phyloP scores from a whole-genome alignment of 2,797 vertebrate genomes.

The Chelonia mydas region DNA sequence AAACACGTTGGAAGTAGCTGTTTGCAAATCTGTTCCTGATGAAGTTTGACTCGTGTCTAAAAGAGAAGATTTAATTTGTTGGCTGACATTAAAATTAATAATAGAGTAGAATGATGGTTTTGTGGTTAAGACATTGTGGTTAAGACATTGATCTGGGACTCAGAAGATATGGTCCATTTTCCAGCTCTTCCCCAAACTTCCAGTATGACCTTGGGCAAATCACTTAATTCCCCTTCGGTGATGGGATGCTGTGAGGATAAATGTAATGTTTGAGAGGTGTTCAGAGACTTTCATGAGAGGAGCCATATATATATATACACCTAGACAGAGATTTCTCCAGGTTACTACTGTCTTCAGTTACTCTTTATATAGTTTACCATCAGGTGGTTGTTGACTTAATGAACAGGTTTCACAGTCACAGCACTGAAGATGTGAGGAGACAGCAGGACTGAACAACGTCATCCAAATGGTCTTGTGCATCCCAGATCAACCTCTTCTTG shows the following conservation, averaged over 20 bases:
- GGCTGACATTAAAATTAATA: background rate
- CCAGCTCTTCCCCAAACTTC: background rate
- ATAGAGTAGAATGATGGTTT: background rate
- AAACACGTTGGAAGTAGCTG: background rate
- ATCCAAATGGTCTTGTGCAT: background rate
- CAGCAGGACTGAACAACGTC: background rate
- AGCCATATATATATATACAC: background rate
- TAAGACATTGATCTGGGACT: background rate
- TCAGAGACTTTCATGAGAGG: background rate
- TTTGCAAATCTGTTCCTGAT: background rate
- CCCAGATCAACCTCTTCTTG: rapidly evolving
- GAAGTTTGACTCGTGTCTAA: background rate
- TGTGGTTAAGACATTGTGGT: background rate
- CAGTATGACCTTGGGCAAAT: background rate
- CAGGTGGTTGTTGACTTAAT: background rate
- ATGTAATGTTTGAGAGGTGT: background rate
- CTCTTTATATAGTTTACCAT: background rate
- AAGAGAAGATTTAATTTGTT: background rate
- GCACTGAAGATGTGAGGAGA: background rate
- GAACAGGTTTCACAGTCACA: background rate
- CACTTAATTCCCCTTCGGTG: background rate
- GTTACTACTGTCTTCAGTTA: background rate
- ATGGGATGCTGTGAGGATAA: background rate
- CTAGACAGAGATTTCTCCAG: background rate
- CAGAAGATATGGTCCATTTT: background rate